Evolutionary conservation across 64 coral and sea anemone species (phyloP).

Genomic region (Montipora capricornis): DNA sequence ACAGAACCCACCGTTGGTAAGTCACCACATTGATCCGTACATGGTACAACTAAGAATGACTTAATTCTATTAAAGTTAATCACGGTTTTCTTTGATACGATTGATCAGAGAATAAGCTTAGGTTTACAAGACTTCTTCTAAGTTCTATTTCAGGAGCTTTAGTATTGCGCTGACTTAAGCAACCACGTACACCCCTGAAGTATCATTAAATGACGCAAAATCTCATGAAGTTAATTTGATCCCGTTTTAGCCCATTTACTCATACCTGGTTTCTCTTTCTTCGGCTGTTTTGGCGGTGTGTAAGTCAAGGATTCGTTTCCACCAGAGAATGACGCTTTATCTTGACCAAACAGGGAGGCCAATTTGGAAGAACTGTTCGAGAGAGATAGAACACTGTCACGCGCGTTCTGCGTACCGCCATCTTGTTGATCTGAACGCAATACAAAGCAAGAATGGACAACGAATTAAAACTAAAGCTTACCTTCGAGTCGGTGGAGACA

Average conservation of each 20-base stretch:
- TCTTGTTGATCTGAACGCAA: conserved; percentile 10
- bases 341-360: conserved; percentile 91
- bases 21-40: too few relatives aligned
- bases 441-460: conserved; percentile 1
- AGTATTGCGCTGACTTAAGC: background rate
- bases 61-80: too few relatives aligned
- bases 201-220: background rate
- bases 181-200: background rate
- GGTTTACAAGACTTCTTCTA: background rate
- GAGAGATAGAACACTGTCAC: conserved; percentile 1
- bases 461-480: conserved; percentile 16
- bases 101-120: too few relatives aligned
- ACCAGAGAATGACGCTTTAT: conserved; percentile 86
- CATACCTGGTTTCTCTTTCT: conserved; percentile 92
- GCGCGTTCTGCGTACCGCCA: conserved; percentile 22
- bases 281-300: conserved; percentile 95
- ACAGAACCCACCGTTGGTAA: too few relatives aligned
- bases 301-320: conserved; percentile 97
- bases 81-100: too few relatives aligned
- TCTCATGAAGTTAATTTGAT: background rate
- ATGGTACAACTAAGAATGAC: too few relatives aligned
- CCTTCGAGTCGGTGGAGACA: conserved; percentile 72
- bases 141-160: background rate
- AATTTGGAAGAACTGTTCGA: conserved; percentile 86
- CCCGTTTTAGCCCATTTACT: background rate